Base-by-base conservation (phyloP, 1,140 invertebrate genomes). In the Mizuhopecten yessoensis region DNA sequence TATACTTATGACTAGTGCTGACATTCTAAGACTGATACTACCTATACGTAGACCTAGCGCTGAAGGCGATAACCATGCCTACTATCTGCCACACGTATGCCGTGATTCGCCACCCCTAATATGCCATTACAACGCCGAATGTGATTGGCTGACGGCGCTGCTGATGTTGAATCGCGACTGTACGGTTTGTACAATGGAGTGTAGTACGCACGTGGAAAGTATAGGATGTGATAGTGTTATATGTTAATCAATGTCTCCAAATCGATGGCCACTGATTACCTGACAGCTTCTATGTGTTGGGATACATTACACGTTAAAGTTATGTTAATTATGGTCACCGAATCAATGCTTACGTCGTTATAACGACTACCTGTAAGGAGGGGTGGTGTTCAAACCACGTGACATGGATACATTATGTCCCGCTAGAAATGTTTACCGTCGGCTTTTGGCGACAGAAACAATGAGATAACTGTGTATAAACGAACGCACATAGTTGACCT, bases 221-320 rank as follows among this genome's bases (percentile, higher is more conserved):
- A 29, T 17, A 29, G 57, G 57, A n/a, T 75, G 57, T 75, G 57
- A 75, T n/a, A n/a, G n/a, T 75, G 57, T 75, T 75, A 29, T 75
- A 75, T 75, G 57, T 29, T 75, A 75, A 75, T 75, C 57, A 75
- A 75, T 75, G 57, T 75, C 57, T 75, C 57, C 23, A n/a, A 75
- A 29, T 29, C 23, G 29, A 17, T 75, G 57, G 17, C 57, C n/a
- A 75, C 2, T 29, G 11, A 23, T 75, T 75, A 75, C 57, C 57
- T 75, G 57, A n/a, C 57, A 7, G 17, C 17, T 45, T 45, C 42
- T 17, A 17, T 45, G 42, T 45, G 42, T 75, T n/a, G n/a, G 57
- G 57, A 75, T 75, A 75, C 9, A 75, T 29, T 75, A 75, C 57
- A n/a, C n/a, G n/a, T 7, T 1, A 17, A 29, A 75, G 57, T 75